Percentiles rank a stretch among this genome's conserved stretches.
phyloP scores from a whole-genome alignment of 2,888 invertebrate genomes.

The Drosophila parthenogenetica region DNA sequence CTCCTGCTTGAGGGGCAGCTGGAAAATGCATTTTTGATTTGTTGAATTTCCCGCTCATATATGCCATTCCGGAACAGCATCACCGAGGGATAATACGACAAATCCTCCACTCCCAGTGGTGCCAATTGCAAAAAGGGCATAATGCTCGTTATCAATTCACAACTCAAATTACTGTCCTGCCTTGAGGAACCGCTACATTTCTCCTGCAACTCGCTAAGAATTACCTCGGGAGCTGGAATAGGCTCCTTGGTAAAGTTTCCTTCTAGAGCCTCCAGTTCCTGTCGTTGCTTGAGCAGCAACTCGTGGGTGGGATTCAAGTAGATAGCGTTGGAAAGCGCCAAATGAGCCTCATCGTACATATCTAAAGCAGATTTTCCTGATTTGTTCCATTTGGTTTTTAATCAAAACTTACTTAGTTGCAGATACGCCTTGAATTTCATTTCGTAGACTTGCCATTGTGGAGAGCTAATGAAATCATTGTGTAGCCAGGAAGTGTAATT shows the following conservation, averaged over 20 bases:
- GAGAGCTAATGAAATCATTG: slow-evolving; percentile 31
- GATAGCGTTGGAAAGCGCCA: slow-evolving; percentile 21
- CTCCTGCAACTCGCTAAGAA: slow-evolving; percentile 1
- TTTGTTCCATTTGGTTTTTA: background rate
- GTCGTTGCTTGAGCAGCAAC: slow-evolving; percentile 9
- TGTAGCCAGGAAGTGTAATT: slow-evolving; percentile 28
- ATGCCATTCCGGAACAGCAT: slow-evolving; percentile 33
- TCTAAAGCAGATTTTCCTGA: slow-evolving; percentile 14
- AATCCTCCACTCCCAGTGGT: slow-evolving; percentile 30
- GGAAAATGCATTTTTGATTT: slow-evolving; percentile 30
- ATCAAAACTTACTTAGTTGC: slow-evolving; percentile 29
- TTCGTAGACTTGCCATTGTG: slow-evolving; percentile 33
- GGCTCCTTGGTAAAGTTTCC: slow-evolving; percentile 6
- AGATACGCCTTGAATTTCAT: slow-evolving; percentile 29
- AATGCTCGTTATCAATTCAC: slow-evolving; percentile 14
- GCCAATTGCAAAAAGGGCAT: slow-evolving; percentile 39
- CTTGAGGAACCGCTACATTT: slow-evolving; percentile 19
- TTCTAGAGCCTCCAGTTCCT: background rate
- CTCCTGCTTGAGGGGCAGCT: slow-evolving; percentile 15
- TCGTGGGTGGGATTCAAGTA: slow-evolving; percentile 20
- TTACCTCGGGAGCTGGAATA: background rate
- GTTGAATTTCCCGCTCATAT: slow-evolving; percentile 35
- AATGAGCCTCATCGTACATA: background rate
- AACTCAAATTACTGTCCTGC: background rate
- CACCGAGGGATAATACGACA: slow-evolving; percentile 16